phyloP scores from a whole-genome alignment of 2,888 invertebrate species.

The Meiosimyza platycephala region DNA sequence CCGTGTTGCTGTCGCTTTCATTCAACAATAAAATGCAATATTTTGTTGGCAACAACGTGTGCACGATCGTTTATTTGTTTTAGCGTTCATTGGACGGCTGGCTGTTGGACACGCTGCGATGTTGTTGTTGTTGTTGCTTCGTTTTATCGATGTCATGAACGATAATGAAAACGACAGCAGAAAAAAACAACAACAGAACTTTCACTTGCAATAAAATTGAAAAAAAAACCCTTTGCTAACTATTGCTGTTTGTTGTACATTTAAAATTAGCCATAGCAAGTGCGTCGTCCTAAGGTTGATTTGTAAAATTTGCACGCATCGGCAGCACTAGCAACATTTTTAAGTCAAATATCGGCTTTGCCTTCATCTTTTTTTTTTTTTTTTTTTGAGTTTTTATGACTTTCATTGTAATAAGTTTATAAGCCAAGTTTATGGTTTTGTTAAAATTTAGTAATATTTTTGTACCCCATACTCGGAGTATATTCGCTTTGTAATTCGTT shows the following conservation, averaged over 20 bases:
- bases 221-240: slow-evolving; percentile 19
- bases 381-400: no score
- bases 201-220: slow-evolving; percentile 37
- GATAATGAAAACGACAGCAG: not conserved
- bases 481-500: no score
- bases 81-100: not conserved
- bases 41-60: slow-evolving; percentile 12
- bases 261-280: not conserved
- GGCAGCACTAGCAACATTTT: not conserved
- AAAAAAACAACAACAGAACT: slow-evolving; percentile 31
- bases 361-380: not conserved
- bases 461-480: no score
- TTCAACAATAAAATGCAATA: slow-evolving; percentile 10
- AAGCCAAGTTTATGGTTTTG: not conserved
- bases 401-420: no score
- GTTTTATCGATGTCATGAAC: slow-evolving; percentile 39
- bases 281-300: not conserved
- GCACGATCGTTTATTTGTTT: slow-evolving; percentile 26
- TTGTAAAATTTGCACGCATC: slow-evolving; percentile 20
- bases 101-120: not conserved
- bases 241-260: slow-evolving; percentile 27
- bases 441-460: no score
- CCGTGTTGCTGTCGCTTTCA: slow-evolving; percentile 19
- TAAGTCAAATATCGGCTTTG: not conserved
- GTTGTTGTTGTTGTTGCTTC: slow-evolving; percentile 20